These are phyloP conservation scores for Corythoichthys haematopterus DNA, from an alignment of 2,113 vertebrate species.

Conservation along the genomic window DNA sequence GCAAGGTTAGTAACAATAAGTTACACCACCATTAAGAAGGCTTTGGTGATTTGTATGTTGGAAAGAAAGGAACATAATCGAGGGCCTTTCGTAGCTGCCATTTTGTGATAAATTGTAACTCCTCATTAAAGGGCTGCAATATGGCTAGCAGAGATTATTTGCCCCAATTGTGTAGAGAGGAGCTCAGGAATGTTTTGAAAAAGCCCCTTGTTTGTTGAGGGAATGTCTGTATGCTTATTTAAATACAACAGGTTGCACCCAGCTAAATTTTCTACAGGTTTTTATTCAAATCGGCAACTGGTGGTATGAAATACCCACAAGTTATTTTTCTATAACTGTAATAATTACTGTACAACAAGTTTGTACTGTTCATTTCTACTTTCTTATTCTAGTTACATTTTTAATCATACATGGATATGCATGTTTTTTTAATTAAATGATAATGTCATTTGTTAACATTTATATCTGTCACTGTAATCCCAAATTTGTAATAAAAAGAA, in stretches of 20 bases:
- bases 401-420: slow-evolving; percentile 48
- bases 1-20: slow-evolving; percentile 30
- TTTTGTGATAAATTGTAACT: slow-evolving; percentile 64
- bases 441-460: slow-evolving; percentile 33
- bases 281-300: slow-evolving; percentile 19
- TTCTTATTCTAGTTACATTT: slow-evolving; percentile 46
- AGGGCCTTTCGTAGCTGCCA: slow-evolving; percentile 63
- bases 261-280: slow-evolving; percentile 54
- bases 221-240: slow-evolving; percentile 46
- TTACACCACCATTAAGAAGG: slow-evolving; percentile 14
- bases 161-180: slow-evolving; percentile 58
- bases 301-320: slow-evolving; percentile 34
- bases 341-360: slow-evolving; percentile 48
- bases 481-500: slow-evolving; percentile 60
- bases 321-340: slow-evolving; percentile 72
- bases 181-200: slow-evolving; percentile 73
- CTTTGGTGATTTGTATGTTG: slow-evolving; percentile 42
- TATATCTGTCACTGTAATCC: slow-evolving; percentile 50
- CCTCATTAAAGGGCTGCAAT: slow-evolving; percentile 64
- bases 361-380: slow-evolving; percentile 45
- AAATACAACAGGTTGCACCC: slow-evolving; percentile 47
- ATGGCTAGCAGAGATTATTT: slow-evolving; percentile 65
- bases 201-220: slow-evolving; percentile 59
- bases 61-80: slow-evolving; percentile 35
- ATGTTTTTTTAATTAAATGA: slow-evolving; percentile 51